Percentiles rank a stretch among this genome's conserved stretches.
Evolutionary conservation across 2,888 invertebrate species (phyloP).

Genomic region (Drosophila diplacantha): DNA sequence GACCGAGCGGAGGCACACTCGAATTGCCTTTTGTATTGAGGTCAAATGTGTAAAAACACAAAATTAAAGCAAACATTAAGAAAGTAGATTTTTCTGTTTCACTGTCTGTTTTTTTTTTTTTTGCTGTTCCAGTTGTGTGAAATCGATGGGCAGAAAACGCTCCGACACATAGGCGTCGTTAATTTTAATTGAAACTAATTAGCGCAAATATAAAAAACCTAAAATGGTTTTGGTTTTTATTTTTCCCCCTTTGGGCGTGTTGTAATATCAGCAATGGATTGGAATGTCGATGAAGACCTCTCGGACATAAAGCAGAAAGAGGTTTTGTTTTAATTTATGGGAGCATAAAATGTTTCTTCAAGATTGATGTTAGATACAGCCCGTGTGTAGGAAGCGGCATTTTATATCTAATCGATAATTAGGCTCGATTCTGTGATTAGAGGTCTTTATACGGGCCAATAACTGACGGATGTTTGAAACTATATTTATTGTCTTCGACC

Average conservation of each 20-base stretch:
- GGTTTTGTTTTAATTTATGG: slow-evolving; percentile 10
- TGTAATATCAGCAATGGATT: slow-evolving; percentile 19
- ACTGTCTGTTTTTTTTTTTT: slow-evolving; percentile 3
- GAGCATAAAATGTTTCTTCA: slow-evolving; percentile 11
- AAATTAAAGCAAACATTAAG: slow-evolving; percentile 60
- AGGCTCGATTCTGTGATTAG: neutral
- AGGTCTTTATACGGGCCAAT: neutral
- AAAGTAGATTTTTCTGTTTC: slow-evolving; percentile 52
- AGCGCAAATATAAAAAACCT: slow-evolving; percentile 53
- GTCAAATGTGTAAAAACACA: slow-evolving; percentile 64
- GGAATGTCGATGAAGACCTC: slow-evolving; percentile 11
- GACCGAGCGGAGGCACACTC: slow-evolving; percentile 42
- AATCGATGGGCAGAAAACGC: slow-evolving; percentile 51
- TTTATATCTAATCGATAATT: slow-evolving; percentile 8
- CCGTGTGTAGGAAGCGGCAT: slow-evolving; percentile 3
- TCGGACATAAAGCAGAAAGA: neutral
- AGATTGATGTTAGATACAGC: slow-evolving; percentile 15
- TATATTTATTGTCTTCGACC: neutral
- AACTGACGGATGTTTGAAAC: neutral
- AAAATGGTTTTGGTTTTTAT: slow-evolving; percentile 17
- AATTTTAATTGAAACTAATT: slow-evolving; percentile 73
- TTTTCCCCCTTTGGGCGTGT: slow-evolving; percentile 3
- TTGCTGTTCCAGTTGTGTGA: slow-evolving; percentile 52
- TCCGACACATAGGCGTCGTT: slow-evolving; percentile 51
- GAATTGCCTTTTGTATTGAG: slow-evolving; percentile 54